Percentiles rank a stretch among this genome's conserved stretches.
phyloP scores from a whole-genome alignment of 2,113 vertebrate genomes.

The Atrichornis clamosus region DNA sequence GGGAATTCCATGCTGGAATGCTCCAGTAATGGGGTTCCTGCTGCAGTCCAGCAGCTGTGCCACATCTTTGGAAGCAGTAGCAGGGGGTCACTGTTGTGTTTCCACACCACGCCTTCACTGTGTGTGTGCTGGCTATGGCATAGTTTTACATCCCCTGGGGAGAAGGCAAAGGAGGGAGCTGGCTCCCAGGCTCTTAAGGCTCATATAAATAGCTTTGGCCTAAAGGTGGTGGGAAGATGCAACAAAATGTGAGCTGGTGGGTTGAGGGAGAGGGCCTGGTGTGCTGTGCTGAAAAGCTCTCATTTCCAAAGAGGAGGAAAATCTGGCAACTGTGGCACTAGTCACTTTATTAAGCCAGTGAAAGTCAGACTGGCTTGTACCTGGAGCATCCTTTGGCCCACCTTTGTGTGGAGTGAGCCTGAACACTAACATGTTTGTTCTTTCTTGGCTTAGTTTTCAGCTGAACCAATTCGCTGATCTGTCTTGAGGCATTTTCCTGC shows the following conservation, averaged over 20 bases:
- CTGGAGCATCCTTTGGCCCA: neutral
- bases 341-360: neutral
- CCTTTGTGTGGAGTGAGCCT: neutral
- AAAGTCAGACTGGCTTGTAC: neutral
- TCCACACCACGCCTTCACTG: neutral
- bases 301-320: neutral
- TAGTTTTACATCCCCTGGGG: neutral
- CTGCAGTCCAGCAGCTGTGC: fast-evolving
- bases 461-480: neutral
- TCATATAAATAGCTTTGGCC: neutral
- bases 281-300: neutral
- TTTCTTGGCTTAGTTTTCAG: neutral
- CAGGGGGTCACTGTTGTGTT: fast-evolving
- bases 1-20: fast-evolving
- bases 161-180: neutral
- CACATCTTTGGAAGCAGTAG: neutral
- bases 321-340: neutral
- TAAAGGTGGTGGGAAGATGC: neutral
- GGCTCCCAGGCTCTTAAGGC: neutral
- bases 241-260: neutral
- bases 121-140: neutral
- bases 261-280: neutral
- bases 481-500: neutral
- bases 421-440: fast-evolving
- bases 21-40: neutral